These are phyloP conservation scores for Mesembrinibis cayennensis DNA, from an alignment of 2,113 vertebrate genomes.

Conservation along the genomic window DNA sequence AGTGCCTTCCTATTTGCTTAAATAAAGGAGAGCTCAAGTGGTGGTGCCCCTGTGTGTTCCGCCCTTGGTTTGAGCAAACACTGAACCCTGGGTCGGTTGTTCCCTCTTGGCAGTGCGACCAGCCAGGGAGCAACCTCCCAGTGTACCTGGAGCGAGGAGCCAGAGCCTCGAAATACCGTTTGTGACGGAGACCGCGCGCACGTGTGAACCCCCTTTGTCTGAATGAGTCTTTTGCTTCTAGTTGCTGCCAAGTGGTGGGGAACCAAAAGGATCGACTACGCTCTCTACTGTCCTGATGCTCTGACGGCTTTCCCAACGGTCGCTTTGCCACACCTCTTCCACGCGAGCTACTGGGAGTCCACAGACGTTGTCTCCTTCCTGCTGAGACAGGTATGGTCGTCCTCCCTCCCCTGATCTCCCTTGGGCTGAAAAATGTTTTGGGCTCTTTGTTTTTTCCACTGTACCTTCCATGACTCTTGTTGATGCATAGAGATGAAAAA, in stretches of 20 bases:
- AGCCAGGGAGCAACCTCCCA: background rate
- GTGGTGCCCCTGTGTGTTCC: background rate
- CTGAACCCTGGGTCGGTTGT: background rate
- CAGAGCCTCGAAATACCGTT: background rate
- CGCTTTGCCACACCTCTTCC: slow-evolving; percentile 96
- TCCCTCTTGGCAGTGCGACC: background rate
- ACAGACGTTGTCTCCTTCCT: slow-evolving; percentile 94
- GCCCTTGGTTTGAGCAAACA: background rate
- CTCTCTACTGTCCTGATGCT: slow-evolving; percentile 93
- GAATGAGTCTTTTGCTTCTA: slow-evolving; percentile 26
- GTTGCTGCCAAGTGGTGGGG: slow-evolving; percentile 97
- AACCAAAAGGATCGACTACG: slow-evolving; percentile 93
- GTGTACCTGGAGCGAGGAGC: background rate
- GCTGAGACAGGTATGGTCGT: slow-evolving; percentile 85
- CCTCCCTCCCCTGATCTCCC: background rate
- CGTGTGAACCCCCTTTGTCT: background rate
- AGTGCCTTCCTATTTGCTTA: background rate
- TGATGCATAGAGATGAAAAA: background rate
- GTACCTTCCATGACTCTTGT: accelerated
- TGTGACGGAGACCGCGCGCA: accelerated
- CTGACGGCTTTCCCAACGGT: slow-evolving; percentile 93
- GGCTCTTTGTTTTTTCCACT: background rate
- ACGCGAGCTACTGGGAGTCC: slow-evolving; percentile 98
- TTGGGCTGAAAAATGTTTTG: background rate
- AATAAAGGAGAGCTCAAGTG: background rate